A percentile compares a stretch with the other conserved stretches of the same genome.
These are phyloP conservation scores for Crotophaga sulcirostris DNA, from an alignment of 2,113 vertebrate species.

Conservation along the genomic window DNA sequence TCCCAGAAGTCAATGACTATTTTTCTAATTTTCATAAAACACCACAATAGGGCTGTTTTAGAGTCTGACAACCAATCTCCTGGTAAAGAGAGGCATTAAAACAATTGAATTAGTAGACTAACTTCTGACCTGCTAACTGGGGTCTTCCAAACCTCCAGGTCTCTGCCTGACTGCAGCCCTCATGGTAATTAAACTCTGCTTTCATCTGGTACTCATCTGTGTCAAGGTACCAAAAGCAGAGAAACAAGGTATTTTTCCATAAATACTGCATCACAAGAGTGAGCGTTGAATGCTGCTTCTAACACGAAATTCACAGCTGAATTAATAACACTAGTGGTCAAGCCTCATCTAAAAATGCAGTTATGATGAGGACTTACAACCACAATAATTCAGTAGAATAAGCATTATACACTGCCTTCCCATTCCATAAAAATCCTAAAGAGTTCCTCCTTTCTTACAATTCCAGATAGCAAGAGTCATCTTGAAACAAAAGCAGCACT, in stretches of 20 bases:
- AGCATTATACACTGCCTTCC: not conserved
- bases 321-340: not conserved
- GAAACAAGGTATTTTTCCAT: not conserved
- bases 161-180: not conserved
- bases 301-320: not conserved
- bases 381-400: not conserved
- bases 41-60: not conserved
- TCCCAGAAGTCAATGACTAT: not conserved
- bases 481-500: not conserved
- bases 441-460: not conserved
- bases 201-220: not conserved
- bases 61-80: not conserved
- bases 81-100: not conserved
- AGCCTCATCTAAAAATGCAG: not conserved
- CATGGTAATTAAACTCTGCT: not conserved
- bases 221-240: not conserved
- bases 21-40: not conserved
- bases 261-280: not conserved
- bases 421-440: not conserved
- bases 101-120: not conserved
- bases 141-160: not conserved
- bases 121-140: not conserved
- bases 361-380: not conserved
- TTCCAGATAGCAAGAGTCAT: not conserved
- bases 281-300: not conserved